Conservation (phyloP, 2,113 vertebrate species). For the Uria aalge region DNA sequence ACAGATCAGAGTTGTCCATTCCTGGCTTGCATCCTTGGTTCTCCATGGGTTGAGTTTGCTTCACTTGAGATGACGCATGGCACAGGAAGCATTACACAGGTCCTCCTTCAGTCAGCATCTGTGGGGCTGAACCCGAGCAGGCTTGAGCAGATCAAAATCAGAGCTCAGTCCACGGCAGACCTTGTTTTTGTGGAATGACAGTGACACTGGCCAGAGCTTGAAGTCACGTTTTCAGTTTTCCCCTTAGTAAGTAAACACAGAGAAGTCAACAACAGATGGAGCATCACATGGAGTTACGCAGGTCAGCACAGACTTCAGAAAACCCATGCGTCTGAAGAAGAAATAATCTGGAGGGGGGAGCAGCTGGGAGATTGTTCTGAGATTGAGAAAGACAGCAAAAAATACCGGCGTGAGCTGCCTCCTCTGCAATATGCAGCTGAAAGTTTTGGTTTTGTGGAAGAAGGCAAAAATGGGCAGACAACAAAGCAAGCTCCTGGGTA, state of each 20-base stretch:
- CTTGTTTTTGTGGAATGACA: slow-evolving; percentile 9
- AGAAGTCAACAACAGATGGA: slow-evolving; percentile 62
- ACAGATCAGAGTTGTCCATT: neutral
- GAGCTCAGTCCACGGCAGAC: neutral
- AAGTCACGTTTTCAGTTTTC: slow-evolving; percentile 19
- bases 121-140: neutral
- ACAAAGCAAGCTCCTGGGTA: neutral
- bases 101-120: neutral
- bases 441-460: neutral
- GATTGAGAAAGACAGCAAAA: neutral
- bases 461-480: neutral
- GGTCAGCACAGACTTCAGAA: slow-evolving; percentile 35
- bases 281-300: slow-evolving; percentile 3
- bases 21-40: neutral
- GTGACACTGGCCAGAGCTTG: slow-evolving; percentile 19
- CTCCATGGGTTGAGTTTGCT: neutral
- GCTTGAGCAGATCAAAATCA: neutral
- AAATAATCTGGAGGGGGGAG: neutral
- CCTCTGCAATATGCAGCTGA: neutral
- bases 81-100: neutral
- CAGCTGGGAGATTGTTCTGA: neutral
- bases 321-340: neutral
- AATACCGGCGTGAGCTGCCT: neutral
- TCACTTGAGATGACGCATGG: neutral
- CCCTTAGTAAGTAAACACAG: slow-evolving; percentile 29